Base-by-base conservation (phyloP, 1,140 invertebrate species). In the Ephestia elutella region DNA sequence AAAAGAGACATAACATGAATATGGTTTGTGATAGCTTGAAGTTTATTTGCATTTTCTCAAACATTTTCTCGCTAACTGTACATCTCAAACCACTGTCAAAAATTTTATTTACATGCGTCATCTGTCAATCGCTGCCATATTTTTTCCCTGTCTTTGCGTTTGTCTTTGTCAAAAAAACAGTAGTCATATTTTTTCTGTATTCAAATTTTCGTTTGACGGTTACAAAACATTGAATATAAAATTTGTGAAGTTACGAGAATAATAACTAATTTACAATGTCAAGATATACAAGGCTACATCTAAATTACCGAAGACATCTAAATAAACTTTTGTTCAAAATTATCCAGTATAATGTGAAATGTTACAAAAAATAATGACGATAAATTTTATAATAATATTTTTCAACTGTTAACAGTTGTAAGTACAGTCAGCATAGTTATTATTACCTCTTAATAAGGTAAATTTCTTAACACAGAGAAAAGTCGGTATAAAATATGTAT, bases 211-310 rank as follows among this genome's bases (percentile, higher is more conserved):
- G 38, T 44, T 44, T 44, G 38, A 44, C 38, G n/a, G 38, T 44
- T 44, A 44, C 38, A 44, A 44, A 44, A 44, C 38, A 44, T 44
- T 44, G 38, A 44, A 44, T 44, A 44, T 15, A 44, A 44, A 44
- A 44, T 44, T 44, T 44, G 38, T 44, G 15, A 44, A 15, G 38
- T 44, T 13, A 44, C 7, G 38, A 44, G 38, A 44, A 44, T 44
- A 44, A 58, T 58, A 32, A 49, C 35, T 56, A 56, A 56, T 56
- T 56, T 25, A 18, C 35, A 49, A 49, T 56, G 55, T 56, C 38
- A 56, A 55, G 18, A 56, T 48, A 28, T 25, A 56, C 38, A 49
- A 56, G 44, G 44, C 44, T 38, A 55, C 49, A 51, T 17, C 18
- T 50, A 20, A 25, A 25, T 50, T 21, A 50, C 19, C 9, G 21